Base-by-base conservation (phyloP, 1,140 invertebrate genomes). In the Melanaphis sacchari region DNA sequence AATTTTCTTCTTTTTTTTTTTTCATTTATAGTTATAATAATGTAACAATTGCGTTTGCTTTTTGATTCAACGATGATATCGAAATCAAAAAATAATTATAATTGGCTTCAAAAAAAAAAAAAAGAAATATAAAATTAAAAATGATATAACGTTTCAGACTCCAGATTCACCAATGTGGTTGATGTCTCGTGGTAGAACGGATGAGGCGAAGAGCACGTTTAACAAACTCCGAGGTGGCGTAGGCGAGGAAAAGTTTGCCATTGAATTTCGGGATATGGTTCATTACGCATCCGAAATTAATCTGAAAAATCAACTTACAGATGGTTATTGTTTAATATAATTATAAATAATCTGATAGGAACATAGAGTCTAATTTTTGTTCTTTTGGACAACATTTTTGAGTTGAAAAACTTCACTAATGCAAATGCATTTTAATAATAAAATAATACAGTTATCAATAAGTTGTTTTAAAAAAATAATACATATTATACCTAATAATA, bases 141-240 rank as follows among this genome's bases (percentile, higher is more conserved):
- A 46, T 46, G 1, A 18, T 18, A 46, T 46, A 46, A 46, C 15
- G 2, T 49, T 92, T 88, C 38, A 96, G 96, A 95, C 97, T 8
- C 97, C 97, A 21, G 97, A 97, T 95, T 96, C 96, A 7, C 97
- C 97, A 59, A 95, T 97, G 22, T 97, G 97, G 96, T 94, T 96
- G 11, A 94, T 96, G 87, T 95, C 95, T 24, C 95, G 95, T 94
- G 95, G 96, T 9, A 94, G 95, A 92, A 95, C 95, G 52, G 95
- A 95, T 24, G 96, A 96, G 40, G 96, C 96, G 2, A 94, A 95
- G 36, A 95, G 95, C 87, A 95, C 96, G 0, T 94, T 96, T 0
- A 95, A 95, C 54, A 96, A 95, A 95, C 94, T 96, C 0, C 95
- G 96, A 26, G 96, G 96, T 0, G 96, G 96, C 96, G 94, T 94